Base-by-base conservation (phyloP, 2,888 invertebrate genomes). In the Erebia aethiops region DNA sequence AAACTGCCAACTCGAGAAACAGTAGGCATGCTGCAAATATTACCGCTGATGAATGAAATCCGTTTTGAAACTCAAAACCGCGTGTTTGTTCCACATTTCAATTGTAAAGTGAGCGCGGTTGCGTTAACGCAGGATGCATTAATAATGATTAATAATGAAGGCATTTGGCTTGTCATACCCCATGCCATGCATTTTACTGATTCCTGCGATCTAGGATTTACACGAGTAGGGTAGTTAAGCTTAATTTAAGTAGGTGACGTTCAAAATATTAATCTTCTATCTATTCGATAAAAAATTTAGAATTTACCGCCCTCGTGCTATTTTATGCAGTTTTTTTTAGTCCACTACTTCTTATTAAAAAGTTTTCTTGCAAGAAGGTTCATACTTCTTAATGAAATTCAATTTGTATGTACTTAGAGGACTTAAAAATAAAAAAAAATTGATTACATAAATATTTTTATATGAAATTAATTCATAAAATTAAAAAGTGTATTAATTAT, bases 11-110 rank as follows among this genome's bases (percentile, higher is more conserved):
- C 62, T 49, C 14, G 71, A 74, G 74, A 67, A 73, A 74, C 68
- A 71, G 41, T 60, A 16, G 41, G 41, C 70, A 57, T 61, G 63
- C 69, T 7, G 49, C 16, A 26, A 16, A 35, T 54, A 69, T 58
- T 67, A 26, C 67, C 57, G 71, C 67, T 74, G 67, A 77, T 80
- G 78, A 82, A 83, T 82, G 81, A 82, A 82, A 81, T 79, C 79
- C 78, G 78, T 80, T 81, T 79, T 43, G 82, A 77, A 85, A 85
- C 80, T 74, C 72, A 80, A 84, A 78, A 83, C 82, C 82, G 77
- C 80, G 80, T 75, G 79, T 82, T 81, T 82, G 81, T 76, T 77
- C 80, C 75, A 81, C 78, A 81, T 80, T 79, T 72, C 67, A 76
- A 74, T 73, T 74, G 75, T 70, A 21, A 16, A 67, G 63, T 69